Evolutionary conservation across 37 sponge, comb jelly and placozoan genomes (phyloP).

Genomic region (Halichondria panicea): DNA sequence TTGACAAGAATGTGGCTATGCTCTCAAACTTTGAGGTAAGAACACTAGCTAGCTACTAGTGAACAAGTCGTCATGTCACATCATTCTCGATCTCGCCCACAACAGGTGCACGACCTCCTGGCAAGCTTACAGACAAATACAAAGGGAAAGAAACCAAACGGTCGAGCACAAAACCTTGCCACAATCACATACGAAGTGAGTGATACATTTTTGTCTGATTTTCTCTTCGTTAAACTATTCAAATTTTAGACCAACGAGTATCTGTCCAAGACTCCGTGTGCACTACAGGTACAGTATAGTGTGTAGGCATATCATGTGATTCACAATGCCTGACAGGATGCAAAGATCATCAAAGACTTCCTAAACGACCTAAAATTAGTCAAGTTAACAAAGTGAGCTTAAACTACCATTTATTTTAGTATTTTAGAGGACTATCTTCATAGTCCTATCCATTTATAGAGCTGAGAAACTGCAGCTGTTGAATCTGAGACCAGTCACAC

Average conservation of each 20-base stretch:
- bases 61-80: too few relatives aligned
- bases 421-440: too few relatives aligned
- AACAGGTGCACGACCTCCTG: conserved; percentile 48
- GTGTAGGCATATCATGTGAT: too few relatives aligned
- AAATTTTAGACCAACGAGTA: conserved; percentile 35
- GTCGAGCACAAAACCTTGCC: conserved; percentile 68
- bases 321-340: too few relatives aligned
- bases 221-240: neutral
- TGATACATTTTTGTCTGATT: neutral
- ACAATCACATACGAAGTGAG: conserved; percentile 73
- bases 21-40: conserved; percentile 68
- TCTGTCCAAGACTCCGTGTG: conserved; percentile 35
- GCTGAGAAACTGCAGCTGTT: conserved; percentile 76
- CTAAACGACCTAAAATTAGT: too few relatives aligned
- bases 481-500: conserved; percentile 64
- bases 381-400: neutral
- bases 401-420: neutral
- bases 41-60: too few relatives aligned
- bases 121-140: conserved; percentile 15
- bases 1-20: conserved; percentile 46
- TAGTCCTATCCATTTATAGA: too few relatives aligned
- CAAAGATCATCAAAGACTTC: too few relatives aligned
- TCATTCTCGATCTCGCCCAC: too few relatives aligned
- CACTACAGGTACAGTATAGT: conserved; percentile 41
- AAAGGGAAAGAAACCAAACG: conserved; percentile 20